Base-by-base conservation (phyloP, 2,113 vertebrate species). In the Entomyzon cyanotis region DNA sequence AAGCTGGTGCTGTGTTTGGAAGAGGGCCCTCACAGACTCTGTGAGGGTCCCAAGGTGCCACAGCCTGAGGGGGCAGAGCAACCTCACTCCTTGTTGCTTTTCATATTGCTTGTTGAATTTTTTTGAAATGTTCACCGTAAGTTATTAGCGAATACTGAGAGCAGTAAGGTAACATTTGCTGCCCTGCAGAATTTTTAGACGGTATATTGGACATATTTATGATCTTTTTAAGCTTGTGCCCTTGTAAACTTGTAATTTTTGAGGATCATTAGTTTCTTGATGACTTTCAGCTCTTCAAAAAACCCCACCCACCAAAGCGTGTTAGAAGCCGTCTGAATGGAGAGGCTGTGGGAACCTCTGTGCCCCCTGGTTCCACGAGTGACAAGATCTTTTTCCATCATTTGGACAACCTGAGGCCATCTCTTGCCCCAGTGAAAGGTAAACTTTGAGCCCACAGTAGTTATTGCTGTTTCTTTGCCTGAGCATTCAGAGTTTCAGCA, bases 321-420 rank as follows among this genome's bases (percentile, higher is more conserved):
- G 99, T 99, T 1, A 98, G 99, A 77, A 98, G 99, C 77, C 98
- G 98, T 73, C 96, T 98, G 50, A 99, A 99, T 1, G 99, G 99
- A 21, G 99, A 99, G 71, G n/a, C 83, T 3, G 90, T 96, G 2
- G 98, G 98, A 20, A 22, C 98, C 46, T 98, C 98, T n/a, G 56
- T 97, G 55, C 98, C 97, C 8, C 97, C 98, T 4, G 98, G 98
- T 74, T 97, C 97, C 94, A 98, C 97, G 20, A 87, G 97, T 22
- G 99, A 99, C 98, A 99, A 99, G 98, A 99, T 99, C 96, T 99
- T 99, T 95, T 99, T 99, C 97, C 99, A 99, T 95, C 99, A 99
- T 71, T 98, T 99, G 90, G 99, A 99, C 98, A 99, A 99, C 89
- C 94, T 99, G 80, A 94, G 99, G 68, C 99, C 99, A 25, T 99